phyloP scores from a whole-genome alignment of 2,797 vertebrate species.

The Microctenopoma lineatum region DNA sequence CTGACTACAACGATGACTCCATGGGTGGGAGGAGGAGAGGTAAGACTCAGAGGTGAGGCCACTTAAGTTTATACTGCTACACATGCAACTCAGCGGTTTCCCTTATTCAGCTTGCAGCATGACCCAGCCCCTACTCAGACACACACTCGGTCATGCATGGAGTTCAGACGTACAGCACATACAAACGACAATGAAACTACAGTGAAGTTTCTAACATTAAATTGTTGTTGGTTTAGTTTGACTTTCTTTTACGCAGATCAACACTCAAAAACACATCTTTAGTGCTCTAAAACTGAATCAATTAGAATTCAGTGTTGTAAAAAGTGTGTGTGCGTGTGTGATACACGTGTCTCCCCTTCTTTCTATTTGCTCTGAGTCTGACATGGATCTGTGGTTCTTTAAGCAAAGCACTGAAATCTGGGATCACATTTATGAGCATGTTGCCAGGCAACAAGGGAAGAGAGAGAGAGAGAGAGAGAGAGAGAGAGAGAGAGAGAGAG shows the following conservation, averaged over 20 bases:
- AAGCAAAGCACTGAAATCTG: conserved; percentile 68
- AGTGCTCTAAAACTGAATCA: too few relatives aligned
- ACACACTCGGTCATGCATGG: neutral
- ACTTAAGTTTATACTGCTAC: conserved; percentile 33
- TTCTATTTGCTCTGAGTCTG: conserved; percentile 18
- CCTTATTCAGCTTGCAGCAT: conserved; percentile 52
- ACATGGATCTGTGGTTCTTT: conserved; percentile 41
- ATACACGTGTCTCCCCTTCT: conserved; percentile 22
- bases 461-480: conserved; percentile 50
- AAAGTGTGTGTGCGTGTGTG: neutral
- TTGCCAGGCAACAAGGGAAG: conserved; percentile 83
- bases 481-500: conserved; percentile 62
- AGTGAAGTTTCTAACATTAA: too few relatives aligned
- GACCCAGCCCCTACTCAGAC: too few relatives aligned
- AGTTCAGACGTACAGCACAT: too few relatives aligned
- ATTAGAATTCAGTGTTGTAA: too few relatives aligned
- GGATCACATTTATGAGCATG: conserved; percentile 70
- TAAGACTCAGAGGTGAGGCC: conserved; percentile 43
- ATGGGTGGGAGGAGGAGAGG: conserved; percentile 32
- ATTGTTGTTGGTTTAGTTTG: too few relatives aligned
- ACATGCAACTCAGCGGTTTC: conserved; percentile 46
- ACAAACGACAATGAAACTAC: too few relatives aligned
- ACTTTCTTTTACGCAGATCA: too few relatives aligned
- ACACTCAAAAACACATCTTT: too few relatives aligned
- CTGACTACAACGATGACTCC: conserved; percentile 42